Base-by-base conservation (phyloP, 2,113 vertebrate species). In the Oxyruncus cristatus region DNA sequence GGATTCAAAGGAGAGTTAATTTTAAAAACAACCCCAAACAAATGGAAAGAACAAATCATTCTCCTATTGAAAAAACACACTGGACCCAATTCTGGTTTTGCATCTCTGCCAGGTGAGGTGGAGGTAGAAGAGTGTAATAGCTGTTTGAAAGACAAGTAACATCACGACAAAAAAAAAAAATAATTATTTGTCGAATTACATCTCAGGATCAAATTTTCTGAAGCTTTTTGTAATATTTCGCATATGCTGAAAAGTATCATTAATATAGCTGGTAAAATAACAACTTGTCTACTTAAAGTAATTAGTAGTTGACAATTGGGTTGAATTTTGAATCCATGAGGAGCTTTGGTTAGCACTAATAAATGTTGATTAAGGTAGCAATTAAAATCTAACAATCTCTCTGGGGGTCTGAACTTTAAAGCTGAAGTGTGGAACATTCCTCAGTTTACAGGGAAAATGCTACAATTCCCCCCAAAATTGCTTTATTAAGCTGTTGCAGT, bases 251-350 rank as follows among this genome's bases (percentile, higher is more conserved):
- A 67, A 92, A 93, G 61, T 89, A 83, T 65, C 68, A 75, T 92
- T 93, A 92, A 92, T 89, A 92, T 12, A 94, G 56, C 83, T 91
- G 56, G 68, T 81, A 94, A 96, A 97, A 96, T 95, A 96, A 94
- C 96, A 96, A 86, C 93, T 92, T 93, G 91, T 89, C 96, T 96
- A 80, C 92, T 89, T 91, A 84, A 93, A 97, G 94, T 97, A 97
- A 97, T 97, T 96, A 94, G 92, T 88, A 96, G 93, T 95, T 96
- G 96, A 97, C 96, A 93, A 92, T 96, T 94, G 91, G 75, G 32
- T 42, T 89, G 80, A 74, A 84, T 42, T 72, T 70, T 90, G 86
- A 94, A 37, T 77, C 71, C 85, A 62, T 4, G 18, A 88, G 93
- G 83, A 79, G 66, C 58, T 90, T 89, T 86, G 93, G 86, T 76